Conservation (phyloP, 2,888 invertebrate genomes). For the Agrotis puta region DNA sequence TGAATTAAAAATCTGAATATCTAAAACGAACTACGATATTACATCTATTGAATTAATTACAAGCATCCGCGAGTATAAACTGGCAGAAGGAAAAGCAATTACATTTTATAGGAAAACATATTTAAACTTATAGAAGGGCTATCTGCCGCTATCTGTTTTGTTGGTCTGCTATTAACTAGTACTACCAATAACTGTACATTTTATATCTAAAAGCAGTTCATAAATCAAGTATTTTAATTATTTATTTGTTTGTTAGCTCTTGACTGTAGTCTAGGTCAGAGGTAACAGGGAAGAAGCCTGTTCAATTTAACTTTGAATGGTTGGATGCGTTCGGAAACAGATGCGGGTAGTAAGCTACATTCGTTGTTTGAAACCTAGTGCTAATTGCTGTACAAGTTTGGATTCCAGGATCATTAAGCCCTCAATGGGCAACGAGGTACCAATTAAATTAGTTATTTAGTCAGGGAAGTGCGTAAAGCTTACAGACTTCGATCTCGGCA, state of each 20-base stretch:
- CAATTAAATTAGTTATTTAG: not conserved
- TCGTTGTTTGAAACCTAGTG: too few species aligned
- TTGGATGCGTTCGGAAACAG: too few species aligned
- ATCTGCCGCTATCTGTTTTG: slow-evolving; percentile 7
- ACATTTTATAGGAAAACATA: slow-evolving; percentile 22
- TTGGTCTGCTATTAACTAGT: slow-evolving; percentile 5
- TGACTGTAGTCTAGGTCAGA: too few species aligned
- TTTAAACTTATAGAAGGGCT: slow-evolving; percentile 15
- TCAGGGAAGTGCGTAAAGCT: not conserved
- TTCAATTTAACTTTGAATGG: too few species aligned
- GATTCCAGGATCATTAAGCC: not conserved
- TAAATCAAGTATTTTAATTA: slow-evolving; percentile 7
- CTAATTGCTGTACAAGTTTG: not conserved
- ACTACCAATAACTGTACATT: slow-evolving; percentile 1
- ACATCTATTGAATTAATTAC: slow-evolving; percentile 27
- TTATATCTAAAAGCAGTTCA: not conserved
- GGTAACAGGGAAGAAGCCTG: too few species aligned
- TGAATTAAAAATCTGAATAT: slow-evolving; percentile 8
- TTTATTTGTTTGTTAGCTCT: not conserved
- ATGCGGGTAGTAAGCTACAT: too few species aligned
- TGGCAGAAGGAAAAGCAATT: slow-evolving; percentile 38
- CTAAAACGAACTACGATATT: not conserved
- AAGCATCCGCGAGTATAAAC: slow-evolving; percentile 6
- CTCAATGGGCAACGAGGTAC: not conserved
- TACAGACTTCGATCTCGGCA: not conserved